Evolutionary conservation across 1,140 invertebrate genomes (phyloP).

Genomic region (Cotesia glomerata): DNA sequence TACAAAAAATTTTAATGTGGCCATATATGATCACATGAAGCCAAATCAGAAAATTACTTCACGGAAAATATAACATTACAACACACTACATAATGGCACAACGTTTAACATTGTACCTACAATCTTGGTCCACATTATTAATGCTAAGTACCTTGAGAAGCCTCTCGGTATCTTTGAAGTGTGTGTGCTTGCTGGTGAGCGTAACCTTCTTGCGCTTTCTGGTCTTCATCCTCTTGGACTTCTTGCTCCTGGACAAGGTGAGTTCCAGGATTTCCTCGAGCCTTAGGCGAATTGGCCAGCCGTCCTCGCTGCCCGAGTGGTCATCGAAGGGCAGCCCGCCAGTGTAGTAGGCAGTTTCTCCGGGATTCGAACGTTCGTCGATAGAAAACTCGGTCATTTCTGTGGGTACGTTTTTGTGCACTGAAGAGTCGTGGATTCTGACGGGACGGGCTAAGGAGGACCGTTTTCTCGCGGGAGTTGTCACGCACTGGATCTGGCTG

Average conservation of each 20-base stretch:
- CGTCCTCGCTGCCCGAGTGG: conserved; percentile 40
- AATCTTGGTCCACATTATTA: conserved; percentile 62
- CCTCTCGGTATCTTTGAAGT: conserved; percentile 58
- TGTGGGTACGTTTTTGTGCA: conserved; percentile 41
- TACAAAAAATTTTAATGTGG: too few relatives aligned
- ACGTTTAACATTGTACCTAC: conserved; percentile 57
- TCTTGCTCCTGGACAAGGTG: conserved; percentile 48
- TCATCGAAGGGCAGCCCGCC: conserved; percentile 34
- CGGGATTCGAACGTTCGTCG: conserved; percentile 13
- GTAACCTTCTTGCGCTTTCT: conserved; percentile 37
- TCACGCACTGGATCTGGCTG: conserved; percentile 19
- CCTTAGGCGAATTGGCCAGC: conserved; percentile 52
- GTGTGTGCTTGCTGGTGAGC: conserved; percentile 41
- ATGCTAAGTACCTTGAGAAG: conserved; percentile 60
- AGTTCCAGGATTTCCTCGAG: conserved; percentile 57
- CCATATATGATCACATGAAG: too few relatives aligned
- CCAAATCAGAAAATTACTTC: too few relatives aligned
- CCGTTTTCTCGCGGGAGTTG: conserved; percentile 48
- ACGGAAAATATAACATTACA: not conserved
- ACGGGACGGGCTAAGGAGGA: conserved; percentile 56
- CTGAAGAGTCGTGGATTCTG: conserved; percentile 52
- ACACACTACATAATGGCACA: conserved; percentile 58
- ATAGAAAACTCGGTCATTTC: conserved; percentile 26
- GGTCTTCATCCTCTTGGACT: conserved; percentile 43
- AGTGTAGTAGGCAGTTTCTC: conserved; percentile 16